Percentiles rank a stretch among this genome's conserved stretches.
Conservation (phyloP, 1,140 invertebrate genomes). For the Myzus persicae region DNA sequence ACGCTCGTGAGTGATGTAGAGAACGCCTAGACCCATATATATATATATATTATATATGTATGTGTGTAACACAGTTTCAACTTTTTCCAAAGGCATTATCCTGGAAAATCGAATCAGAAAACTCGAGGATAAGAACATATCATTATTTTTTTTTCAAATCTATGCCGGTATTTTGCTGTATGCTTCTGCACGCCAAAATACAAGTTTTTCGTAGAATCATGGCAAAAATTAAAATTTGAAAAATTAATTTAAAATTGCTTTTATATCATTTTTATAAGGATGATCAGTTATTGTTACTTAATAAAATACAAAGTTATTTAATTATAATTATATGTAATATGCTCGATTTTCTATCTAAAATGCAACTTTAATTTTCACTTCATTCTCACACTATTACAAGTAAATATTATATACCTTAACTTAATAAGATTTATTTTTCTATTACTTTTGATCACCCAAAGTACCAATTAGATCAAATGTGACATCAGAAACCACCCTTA, state of each 20-base stretch:
- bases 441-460: no score
- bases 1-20: constrained; percentile 28
- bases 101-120: not conserved
- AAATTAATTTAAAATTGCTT: no score
- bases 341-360: no score
- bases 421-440: not conserved
- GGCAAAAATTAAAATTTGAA: no score
- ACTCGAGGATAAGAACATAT: not conserved
- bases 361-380: no score
- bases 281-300: no score
- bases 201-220: not conserved
- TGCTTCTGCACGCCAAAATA: no score
- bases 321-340: no score
- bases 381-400: no score
- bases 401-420: not conserved
- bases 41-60: not conserved
- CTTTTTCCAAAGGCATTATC: constrained; percentile 21
- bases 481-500: not conserved
- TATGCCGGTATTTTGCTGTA: not conserved
- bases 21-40: not conserved
- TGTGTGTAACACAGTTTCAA: not conserved
- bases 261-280: no score
- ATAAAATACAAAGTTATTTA: no score
- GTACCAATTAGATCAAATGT: no score
- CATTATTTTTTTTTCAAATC: not conserved